Base-by-base conservation (phyloP, 2,797 vertebrate genomes). In the Protosalanx chinensis region DNA sequence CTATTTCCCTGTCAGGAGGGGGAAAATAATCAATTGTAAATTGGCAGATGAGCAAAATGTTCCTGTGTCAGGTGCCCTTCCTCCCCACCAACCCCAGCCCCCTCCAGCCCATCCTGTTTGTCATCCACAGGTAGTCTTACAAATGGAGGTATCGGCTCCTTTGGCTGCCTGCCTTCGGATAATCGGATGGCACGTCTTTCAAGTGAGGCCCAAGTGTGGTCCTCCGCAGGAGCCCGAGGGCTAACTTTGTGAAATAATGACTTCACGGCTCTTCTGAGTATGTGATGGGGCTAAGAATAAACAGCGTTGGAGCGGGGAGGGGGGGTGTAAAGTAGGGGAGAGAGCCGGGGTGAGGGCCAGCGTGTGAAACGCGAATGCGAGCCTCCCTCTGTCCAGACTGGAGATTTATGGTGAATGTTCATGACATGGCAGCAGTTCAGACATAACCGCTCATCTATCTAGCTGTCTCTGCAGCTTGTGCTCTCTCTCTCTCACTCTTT, bases 381-480 rank as follows among this genome's bases (percentile, higher is more conserved):
- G 85, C 88, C 84, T 79, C 85, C 73, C 66, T 61, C 62, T 64
- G 59, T 81, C 78, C 30, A 72, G 87, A 84, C 85, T 12, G 72
- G 80, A 91, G 86, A 93, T 94, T 90, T 91, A 93, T 93, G 90
- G 89, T 91, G 88, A 89, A 92, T 93, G 90, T 90, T 84, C 83
- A 68, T 92, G 92, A 88, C 87, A 86, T 89, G 91, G 91, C 88
- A 92, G 68, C 79, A 81, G 85, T 89, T 93, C 91, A 93, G 78
- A 84, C 86, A 86, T 76, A 88, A 86, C 85, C 87, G 72, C 69
- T 30, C 71, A 63, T 46, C 64, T 70, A 53, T 10, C 53, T 66
- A n/a, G 6, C 64, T 62, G 79, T 68, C 64, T 63, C 70, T 53
- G 65, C 49, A 56, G 18, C 58, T 35, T 20, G 27, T 20, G 27